Evolutionary conservation across 2,113 vertebrate species (phyloP).

Genomic region (Suricata suricatta): DNA sequence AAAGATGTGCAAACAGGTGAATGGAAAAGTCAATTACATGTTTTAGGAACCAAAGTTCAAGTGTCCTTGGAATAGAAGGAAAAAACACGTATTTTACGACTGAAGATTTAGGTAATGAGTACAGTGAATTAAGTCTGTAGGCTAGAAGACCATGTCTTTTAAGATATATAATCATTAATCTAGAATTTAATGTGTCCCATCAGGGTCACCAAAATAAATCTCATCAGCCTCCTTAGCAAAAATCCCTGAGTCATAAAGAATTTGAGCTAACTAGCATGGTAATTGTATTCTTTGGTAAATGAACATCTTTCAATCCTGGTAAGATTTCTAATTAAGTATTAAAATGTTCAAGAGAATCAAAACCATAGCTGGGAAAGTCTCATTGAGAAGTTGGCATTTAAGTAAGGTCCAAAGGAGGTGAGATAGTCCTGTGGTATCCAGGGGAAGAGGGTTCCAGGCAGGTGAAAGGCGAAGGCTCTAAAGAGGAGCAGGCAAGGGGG

Average conservation of each 20-base stretch:
- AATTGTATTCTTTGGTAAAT: background rate
- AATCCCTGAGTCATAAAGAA: background rate
- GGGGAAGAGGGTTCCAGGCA: background rate
- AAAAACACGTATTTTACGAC: background rate
- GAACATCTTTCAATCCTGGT: background rate
- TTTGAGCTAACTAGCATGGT: background rate
- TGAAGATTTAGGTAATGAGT: background rate
- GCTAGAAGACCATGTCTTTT: background rate
- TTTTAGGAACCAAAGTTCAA: conserved; percentile 39
- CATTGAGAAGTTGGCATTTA: background rate
- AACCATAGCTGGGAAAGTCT: background rate
- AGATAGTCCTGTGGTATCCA: background rate
- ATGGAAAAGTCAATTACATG: conserved; percentile 37
- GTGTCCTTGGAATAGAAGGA: background rate
- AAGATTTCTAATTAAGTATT: background rate
- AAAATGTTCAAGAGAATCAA: background rate
- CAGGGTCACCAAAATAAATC: background rate
- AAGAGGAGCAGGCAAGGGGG: background rate
- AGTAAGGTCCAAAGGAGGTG: background rate
- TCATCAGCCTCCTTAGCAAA: background rate
- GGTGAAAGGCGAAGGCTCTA: background rate
- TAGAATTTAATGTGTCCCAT: background rate
- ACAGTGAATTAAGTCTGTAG: background rate
- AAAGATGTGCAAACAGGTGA: conserved; percentile 26
- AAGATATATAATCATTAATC: background rate